Conservation (phyloP, 2,113 vertebrate genomes). For the Sminthopsis crassicaudata region DNA sequence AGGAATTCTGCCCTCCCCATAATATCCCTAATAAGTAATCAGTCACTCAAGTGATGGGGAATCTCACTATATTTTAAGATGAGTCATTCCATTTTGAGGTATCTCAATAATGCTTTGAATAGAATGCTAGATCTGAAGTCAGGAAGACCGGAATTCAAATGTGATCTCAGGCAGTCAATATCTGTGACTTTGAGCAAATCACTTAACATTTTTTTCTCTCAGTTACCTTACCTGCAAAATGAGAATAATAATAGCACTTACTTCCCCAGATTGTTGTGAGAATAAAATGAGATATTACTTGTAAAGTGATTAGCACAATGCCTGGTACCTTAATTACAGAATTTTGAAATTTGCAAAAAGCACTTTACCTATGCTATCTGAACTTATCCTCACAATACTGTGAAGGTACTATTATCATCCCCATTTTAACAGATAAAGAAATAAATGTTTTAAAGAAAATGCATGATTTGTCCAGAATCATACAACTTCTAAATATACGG, state of each 20-base stretch:
- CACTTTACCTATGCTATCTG: background rate
- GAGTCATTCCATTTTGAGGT: background rate
- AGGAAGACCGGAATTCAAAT: background rate
- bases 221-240: background rate
- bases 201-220: background rate
- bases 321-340: background rate
- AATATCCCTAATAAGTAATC: background rate
- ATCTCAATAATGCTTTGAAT: background rate
- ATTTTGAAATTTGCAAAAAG: background rate
- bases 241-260: background rate
- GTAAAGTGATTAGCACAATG: background rate
- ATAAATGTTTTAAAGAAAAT: too few species aligned
- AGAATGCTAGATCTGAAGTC: background rate
- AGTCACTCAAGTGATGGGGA: background rate
- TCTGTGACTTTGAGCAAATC: background rate
- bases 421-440: too few species aligned
- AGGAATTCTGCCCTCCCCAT: background rate
- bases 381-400: background rate
- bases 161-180: background rate
- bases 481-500: too few species aligned
- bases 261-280: background rate
- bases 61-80: background rate
- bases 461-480: too few species aligned
- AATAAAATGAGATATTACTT: background rate
- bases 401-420: background rate